Base-by-base conservation (phyloP, 2,113 vertebrate species). In the Sinocyclocheilus rhinocerous region DNA sequence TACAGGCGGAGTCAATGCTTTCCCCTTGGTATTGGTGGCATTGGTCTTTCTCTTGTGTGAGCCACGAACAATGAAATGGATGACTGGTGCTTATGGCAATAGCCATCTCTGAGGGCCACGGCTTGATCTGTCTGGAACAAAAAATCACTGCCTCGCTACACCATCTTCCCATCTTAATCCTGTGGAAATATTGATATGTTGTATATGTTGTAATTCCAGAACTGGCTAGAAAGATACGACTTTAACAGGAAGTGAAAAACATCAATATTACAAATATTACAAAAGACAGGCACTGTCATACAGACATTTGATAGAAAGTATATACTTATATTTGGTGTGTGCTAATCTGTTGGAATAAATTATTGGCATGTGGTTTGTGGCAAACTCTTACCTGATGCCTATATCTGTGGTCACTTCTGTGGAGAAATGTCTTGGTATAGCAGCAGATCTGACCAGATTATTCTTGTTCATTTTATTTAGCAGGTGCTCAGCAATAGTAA, bases 401-500 rank as follows among this genome's bases (percentile, higher is more conserved):
- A 16, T 26, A 26, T 50, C 11, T 15, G 20, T 39, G 13, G 55
- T 55, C 12, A 76, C 16, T 22, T 59, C 20, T 29, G 12, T 24
- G n/a, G 36, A 84, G 7, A 75, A 9, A 76, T 24, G n/a, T 61
- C 8, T 45, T 26, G 24, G 36, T 39, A 16, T 42, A 42, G 33
- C 29, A 7, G 6, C 57, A 61, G 9, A 76, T 76, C 84, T 86
- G 13, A 6, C 67, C 18, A 69, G 10, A 83, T 87, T 85, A 86
- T 80, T 89, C 77, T 88, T 65, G 61, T 73, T 88, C 69, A 77
- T 87, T 90, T 83, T 87, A 65, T 88, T 84, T 55, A n/a, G 24
- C 92, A 98, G 97, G 96, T 98, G 45, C 95, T 98, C 87, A 96
- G 96, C 86, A 97, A 96, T 4, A 93, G 96, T 33, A 95, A 96